Base-by-base conservation (phyloP, 1,140 invertebrate species). In the Drosophila ercepeae region DNA sequence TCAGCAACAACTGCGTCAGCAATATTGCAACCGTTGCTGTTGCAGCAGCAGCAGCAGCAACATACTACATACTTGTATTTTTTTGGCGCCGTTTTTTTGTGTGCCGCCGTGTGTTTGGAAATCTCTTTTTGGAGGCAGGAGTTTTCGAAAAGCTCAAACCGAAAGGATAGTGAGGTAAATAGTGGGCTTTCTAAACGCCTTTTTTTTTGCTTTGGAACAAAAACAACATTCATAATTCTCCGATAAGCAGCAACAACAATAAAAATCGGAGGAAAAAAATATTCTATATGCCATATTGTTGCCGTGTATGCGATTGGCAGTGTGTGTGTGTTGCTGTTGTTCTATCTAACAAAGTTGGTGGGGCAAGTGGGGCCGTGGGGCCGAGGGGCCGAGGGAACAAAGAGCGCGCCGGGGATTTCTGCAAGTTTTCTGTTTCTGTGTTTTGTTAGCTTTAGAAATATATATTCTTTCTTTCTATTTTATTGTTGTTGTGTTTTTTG, bases 371-470 rank as follows among this genome's bases (percentile, higher is more conserved):
- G 19, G 21, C n/a, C 9, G 34, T 7, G 27, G 27, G 41, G 4
- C 8, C 25, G 39, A 16, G 32, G 52, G 39, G 18, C 29, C 2
- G 39, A 16, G 48, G 32, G 27, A 46, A 46, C 6, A 29, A 45
- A 68, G 44, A 54, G 34, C 45, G 48, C 13, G 65, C 50, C 75
- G 68, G 73, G 77, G 53, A 70, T 81, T 84, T 84, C 79, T 84
- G 79, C 79, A 84, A 84, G 81, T 84, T 82, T 82, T 82, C 73
- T 82, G 78, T n/a, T n/a, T n/a, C n/a, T 81, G 72, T 82, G 78
- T 84, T 84, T 84, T 84, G 79, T 84, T 84, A 84, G 79, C 75
- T 84, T 84, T 84, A 84, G 79, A 84, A 84, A 84, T 84, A 84
- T 71, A 76, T 69, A 74, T 48, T 82, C 29, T 51, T 69, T 57